Evolutionary conservation across 2,113 vertebrate species (phyloP).

Genomic region (Pygoscelis adeliae): DNA sequence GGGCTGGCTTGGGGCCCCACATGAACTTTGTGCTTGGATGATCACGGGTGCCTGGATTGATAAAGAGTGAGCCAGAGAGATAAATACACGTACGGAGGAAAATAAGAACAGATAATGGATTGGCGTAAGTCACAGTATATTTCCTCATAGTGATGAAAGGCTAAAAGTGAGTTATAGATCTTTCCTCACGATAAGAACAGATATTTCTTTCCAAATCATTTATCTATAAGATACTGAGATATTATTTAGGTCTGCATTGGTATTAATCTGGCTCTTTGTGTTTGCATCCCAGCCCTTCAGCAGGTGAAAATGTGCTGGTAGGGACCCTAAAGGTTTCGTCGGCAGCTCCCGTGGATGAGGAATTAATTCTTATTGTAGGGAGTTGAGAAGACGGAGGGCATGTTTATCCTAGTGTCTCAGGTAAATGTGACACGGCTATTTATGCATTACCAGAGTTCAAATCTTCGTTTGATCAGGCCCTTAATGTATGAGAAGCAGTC

Average conservation of each 20-base stretch:
- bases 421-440: neutral
- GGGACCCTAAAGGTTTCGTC: neutral
- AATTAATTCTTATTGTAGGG: conserved; percentile 36
- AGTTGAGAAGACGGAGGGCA: conserved; percentile 1
- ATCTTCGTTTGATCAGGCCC: conserved; percentile 1
- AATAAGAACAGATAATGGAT: conserved; percentile 60
- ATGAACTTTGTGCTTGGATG: neutral
- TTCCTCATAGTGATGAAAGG: conserved; percentile 58
- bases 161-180: conserved; percentile 53
- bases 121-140: neutral
- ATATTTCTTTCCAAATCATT: conserved; percentile 46
- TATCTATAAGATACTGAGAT: conserved; percentile 18
- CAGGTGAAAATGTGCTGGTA: neutral
- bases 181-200: neutral
- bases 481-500: neutral
- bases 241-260: conserved; percentile 11
- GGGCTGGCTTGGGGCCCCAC: neutral
- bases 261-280: conserved; percentile 58
- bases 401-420: neutral
- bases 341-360: neutral
- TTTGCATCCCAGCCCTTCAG: neutral
- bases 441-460: conserved; percentile 21
- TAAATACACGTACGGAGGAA: neutral
- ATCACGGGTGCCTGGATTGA: neutral
- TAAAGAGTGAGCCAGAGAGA: conserved; percentile 40